Evolutionary conservation across 2,888 invertebrate species (phyloP), one percentile per base, ranked within the genome.

Genomic region (Catotricha subobsoleta): DNA sequence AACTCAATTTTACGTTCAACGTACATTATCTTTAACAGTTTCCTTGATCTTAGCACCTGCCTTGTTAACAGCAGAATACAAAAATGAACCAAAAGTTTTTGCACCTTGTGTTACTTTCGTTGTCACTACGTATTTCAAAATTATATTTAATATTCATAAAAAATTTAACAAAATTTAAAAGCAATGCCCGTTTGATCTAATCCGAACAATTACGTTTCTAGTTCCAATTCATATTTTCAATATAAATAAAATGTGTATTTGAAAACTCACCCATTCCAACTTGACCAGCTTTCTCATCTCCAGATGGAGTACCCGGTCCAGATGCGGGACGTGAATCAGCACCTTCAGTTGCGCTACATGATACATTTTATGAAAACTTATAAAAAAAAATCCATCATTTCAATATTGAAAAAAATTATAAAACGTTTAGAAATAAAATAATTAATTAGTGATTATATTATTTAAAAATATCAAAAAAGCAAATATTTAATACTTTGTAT

Each of bases 41-140:
- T 91, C 87, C 71, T 94, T 92, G 57, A 94, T 82, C 67, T 91
- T 90, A 56, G 87, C 87, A 28, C 92, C 88, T 44, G 94, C 94
- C 67, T 91, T 92, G 68, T 90, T 92, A 51, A 92, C 91, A 49
- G 92, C 88, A 47, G 88, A 87, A 67, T 87, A 92, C 51, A 94
- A 72, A 69, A 91, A 91, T 63, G 76, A 88, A 49, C 90, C 90
- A 56, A 90, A 76, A 41, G 81, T 83, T 67, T 90, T 90, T 50
- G 88, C 88, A 39, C 86, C 83, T 40, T 83, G 83, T 50, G 87
- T 71, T 44, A 87, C 86, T 67, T 88, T 88, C 53, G 81, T 84
- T 51, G 87, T 86, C 61, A 87, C 87, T 82, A 23, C 23, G 16
- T 6, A 25, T 16, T 16, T 28, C 10, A 29, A 39, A 9, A 30